A percentile compares a stretch with the other conserved stretches of the same genome.
Evolutionary conservation across 2,888 invertebrate species (phyloP).

Genomic region (Seira musarum): DNA sequence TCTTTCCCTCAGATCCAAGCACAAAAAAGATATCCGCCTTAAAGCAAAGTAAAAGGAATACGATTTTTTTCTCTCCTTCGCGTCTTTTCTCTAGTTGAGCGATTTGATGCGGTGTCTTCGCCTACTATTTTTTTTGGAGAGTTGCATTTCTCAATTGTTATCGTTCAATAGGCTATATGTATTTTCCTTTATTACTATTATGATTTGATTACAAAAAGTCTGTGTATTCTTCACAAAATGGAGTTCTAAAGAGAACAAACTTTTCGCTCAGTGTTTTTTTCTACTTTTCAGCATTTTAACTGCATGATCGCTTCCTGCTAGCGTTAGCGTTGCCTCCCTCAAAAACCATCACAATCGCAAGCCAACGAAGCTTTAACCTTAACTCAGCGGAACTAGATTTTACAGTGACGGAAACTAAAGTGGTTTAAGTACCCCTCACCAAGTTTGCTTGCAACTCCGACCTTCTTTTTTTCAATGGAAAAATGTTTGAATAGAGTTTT

Average conservation of each 20-base stretch:
- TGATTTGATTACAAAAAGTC: conserved; percentile 1
- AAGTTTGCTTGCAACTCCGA: too few relatives aligned
- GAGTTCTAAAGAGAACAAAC: not conserved
- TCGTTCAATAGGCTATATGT: conserved; percentile 1
- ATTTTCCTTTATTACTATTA: not conserved
- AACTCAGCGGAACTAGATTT: not conserved
- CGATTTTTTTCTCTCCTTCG: not conserved
- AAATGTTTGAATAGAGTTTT: not conserved
- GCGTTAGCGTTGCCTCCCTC: not conserved
- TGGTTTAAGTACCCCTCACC: too few relatives aligned
- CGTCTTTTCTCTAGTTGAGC: not conserved
- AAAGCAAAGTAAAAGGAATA: not conserved
- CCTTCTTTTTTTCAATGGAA: too few relatives aligned
- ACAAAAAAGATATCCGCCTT: not conserved
- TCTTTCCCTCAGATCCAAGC: not conserved
- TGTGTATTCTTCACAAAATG: not conserved
- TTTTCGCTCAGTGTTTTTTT: not conserved
- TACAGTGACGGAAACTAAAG: too few relatives aligned
- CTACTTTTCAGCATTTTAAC: conserved; percentile 10
- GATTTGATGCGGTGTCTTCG: not conserved
- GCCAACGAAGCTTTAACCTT: not conserved
- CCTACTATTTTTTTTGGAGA: not conserved
- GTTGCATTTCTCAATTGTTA: not conserved
- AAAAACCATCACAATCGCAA: too few relatives aligned
- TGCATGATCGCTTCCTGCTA: not conserved